A percentile compares a stretch with the other conserved stretches of the same genome.
These are phyloP conservation scores for Rhinella marina DNA, from an alignment of 2,797 vertebrate species.

Conservation along the genomic window DNA sequence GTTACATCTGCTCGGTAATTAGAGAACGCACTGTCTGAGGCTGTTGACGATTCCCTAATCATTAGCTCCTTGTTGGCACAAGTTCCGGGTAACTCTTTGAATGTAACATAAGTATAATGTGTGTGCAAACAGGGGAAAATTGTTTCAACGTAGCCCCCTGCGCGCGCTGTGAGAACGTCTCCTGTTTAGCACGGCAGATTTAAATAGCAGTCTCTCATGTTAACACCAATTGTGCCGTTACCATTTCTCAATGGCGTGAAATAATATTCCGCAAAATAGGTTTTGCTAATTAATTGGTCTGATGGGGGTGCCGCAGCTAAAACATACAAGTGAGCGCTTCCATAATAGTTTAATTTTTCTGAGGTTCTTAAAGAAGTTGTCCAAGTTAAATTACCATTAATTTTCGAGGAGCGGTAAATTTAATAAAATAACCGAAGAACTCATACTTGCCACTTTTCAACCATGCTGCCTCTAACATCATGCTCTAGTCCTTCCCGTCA, in stretches of 20 bases:
- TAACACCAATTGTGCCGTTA: not conserved
- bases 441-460: too few relatives aligned
- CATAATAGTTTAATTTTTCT: too few relatives aligned
- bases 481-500: too few relatives aligned
- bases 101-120: conserved; percentile 25
- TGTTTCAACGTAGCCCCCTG: not conserved
- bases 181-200: not conserved
- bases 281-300: not conserved
- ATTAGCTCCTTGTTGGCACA: conserved; percentile 33
- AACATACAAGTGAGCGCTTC: too few relatives aligned
- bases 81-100: not conserved
- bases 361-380: too few relatives aligned
- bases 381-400: too few relatives aligned
- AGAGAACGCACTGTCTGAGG: conserved; percentile 37
- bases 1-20: conserved; percentile 51
- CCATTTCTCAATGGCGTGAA: not conserved
- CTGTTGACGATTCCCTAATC: not conserved
- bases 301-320: too few relatives aligned
- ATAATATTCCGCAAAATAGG: not conserved
- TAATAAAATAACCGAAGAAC: too few relatives aligned
- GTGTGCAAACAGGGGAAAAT: not conserved
- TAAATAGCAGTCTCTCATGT: not conserved
- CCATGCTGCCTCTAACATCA: too few relatives aligned
- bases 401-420: too few relatives aligned
- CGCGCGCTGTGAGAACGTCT: too few relatives aligned